Conservation (phyloP, 2,113 vertebrate species). For the Pygoscelis adeliae region DNA sequence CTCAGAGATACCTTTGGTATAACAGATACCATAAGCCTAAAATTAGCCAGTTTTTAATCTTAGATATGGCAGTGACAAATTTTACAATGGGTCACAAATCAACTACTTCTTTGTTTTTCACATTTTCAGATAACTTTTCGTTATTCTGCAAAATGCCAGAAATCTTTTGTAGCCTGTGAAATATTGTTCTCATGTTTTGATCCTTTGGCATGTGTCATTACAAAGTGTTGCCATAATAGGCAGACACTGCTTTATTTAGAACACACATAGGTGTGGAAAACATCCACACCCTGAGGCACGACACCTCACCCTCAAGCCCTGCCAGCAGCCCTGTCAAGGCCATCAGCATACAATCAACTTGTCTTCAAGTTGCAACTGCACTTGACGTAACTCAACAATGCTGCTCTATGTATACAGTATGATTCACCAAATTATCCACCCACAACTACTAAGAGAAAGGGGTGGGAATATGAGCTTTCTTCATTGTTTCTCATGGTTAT, state of each 20-base stretch:
- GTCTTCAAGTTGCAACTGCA: neutral
- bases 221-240: neutral
- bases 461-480: neutral
- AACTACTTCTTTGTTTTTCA: neutral
- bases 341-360: neutral
- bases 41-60: neutral
- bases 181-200: neutral
- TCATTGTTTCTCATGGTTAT: neutral
- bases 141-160: neutral
- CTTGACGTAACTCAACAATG: neutral
- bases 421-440: neutral
- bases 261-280: neutral
- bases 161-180: neutral
- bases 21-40: neutral
- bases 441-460: neutral
- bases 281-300: neutral
- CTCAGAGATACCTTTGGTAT: neutral
- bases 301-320: neutral
- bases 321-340: neutral
- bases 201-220: neutral
- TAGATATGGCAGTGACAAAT: neutral
- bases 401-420: neutral
- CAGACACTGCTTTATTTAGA: neutral
- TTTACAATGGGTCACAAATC: neutral
- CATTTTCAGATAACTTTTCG: neutral